Evolutionary conservation across 2,113 vertebrate species (phyloP).

Genomic region (Malaclemys terrapin): DNA sequence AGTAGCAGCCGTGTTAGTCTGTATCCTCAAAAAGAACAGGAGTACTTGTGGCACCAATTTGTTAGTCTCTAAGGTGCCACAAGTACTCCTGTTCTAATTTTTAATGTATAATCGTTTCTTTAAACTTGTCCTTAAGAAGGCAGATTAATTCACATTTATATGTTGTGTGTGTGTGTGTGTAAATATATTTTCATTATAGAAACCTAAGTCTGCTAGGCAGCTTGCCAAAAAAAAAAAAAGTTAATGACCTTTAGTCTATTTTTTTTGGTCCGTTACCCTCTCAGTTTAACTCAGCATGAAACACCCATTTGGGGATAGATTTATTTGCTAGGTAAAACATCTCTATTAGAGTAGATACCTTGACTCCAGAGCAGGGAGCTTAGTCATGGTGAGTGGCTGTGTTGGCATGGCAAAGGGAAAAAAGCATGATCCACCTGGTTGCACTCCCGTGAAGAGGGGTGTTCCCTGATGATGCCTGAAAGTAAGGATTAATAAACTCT

Average conservation of each 20-base stretch:
- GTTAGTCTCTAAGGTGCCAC: too few relatives aligned
- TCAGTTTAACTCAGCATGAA: neutral
- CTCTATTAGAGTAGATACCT: neutral
- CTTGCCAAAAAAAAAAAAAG: neutral
- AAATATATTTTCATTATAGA: neutral
- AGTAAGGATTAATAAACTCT: constrained; percentile 19
- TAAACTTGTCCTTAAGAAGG: neutral
- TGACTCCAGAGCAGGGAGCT: neutral
- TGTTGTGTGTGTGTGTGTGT: neutral
- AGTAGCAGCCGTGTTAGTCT: too few relatives aligned
- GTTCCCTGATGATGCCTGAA: neutral
- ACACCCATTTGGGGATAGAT: neutral
- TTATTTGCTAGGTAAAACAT: neutral
- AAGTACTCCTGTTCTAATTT: neutral
- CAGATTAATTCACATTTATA: neutral
- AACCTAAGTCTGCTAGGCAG: neutral
- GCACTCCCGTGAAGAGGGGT: neutral
- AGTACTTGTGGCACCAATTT: too few relatives aligned
- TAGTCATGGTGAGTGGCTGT: neutral
- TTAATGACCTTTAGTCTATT: neutral
- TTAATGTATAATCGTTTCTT: neutral
- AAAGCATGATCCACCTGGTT: neutral
- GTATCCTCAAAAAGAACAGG: too few relatives aligned
- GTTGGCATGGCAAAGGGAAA: neutral
- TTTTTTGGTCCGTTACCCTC: neutral